These are phyloP conservation scores for Coregonus suidteri DNA, from an alignment of 2,797 vertebrate species.

Conservation along the genomic window DNA sequence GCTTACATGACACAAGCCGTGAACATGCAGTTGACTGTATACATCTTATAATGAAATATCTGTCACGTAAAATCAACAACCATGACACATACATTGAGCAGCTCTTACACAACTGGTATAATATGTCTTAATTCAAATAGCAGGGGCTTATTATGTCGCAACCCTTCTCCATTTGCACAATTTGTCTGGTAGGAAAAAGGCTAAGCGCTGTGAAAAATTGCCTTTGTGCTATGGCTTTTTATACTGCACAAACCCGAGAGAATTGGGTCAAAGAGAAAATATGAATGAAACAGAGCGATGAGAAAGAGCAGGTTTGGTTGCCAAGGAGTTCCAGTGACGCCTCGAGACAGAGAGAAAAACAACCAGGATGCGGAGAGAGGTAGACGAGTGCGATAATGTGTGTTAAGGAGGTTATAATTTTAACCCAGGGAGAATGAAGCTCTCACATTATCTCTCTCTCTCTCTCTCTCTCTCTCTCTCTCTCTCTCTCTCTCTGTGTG, in stretches of 20 bases:
- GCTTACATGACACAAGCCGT: neutral
- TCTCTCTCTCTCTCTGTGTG: too few relatives aligned
- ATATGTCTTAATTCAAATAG: conserved; percentile 41
- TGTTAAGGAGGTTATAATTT: neutral
- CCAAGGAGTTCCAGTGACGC: conserved; percentile 62
- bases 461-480: too few relatives aligned
- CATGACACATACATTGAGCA: conserved; percentile 48
- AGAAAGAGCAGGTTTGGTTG: conserved; percentile 54
- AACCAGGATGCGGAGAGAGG: conserved; percentile 13
- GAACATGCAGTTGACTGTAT: conserved; percentile 17
- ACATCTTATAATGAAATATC: neutral
- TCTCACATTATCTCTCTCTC: neutral
- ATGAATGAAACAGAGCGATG: conserved; percentile 64
- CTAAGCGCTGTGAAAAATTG: conserved; percentile 67
- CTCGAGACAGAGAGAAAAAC: conserved; percentile 37
- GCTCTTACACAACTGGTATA: conserved; percentile 38
- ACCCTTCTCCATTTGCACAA: conserved; percentile 57
- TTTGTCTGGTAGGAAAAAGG: conserved; percentile 54
- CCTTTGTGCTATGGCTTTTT: conserved; percentile 62
- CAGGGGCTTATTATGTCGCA: conserved; percentile 54
- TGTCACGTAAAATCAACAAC: conserved; percentile 23
- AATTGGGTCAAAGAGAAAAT: conserved; percentile 67
- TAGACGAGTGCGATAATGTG: conserved; percentile 1
- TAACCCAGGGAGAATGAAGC: too few relatives aligned
- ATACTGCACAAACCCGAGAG: conserved; percentile 61